Conservation (phyloP, 2,113 vertebrate species). For the Onychorhynchus coronatus region DNA sequence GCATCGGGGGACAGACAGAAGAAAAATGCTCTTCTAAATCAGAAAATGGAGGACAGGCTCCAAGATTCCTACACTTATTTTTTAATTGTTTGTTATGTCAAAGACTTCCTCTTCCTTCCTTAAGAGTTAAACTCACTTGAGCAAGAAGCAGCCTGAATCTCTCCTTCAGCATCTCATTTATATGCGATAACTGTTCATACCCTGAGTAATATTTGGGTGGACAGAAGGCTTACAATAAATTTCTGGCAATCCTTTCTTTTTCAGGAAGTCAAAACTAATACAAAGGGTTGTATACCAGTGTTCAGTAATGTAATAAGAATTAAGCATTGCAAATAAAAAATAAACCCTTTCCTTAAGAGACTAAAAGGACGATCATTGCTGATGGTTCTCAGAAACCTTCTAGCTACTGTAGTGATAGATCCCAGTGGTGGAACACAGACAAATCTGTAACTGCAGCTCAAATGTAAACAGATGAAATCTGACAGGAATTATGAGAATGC, state of each 20-base stretch:
- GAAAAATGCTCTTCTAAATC: not conserved
- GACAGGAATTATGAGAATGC: not conserved
- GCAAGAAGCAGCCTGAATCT: not conserved
- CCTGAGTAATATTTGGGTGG: not conserved
- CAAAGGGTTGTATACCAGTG: not conserved
- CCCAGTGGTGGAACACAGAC: not conserved
- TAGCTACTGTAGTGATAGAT: not conserved
- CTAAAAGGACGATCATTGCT: not conserved
- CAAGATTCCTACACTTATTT: not conserved
- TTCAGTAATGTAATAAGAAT: not conserved
- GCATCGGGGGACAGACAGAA: not conserved
- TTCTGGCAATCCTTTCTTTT: not conserved
- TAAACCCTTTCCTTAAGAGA: not conserved
- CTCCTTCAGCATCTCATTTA: not conserved
- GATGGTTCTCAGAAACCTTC: not conserved
- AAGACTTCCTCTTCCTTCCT: not conserved
- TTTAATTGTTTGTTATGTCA: not conserved
- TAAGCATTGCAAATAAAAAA: not conserved
- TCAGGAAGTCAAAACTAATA: not conserved
- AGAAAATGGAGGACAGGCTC: not conserved
- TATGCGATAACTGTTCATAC: rapidly evolving
- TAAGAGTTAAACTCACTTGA: not conserved
- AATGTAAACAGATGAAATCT: not conserved
- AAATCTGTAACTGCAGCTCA: not conserved
- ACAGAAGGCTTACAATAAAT: not conserved